A percentile compares a stretch with the other conserved stretches of the same genome.
phyloP scores from a whole-genome alignment of 2,888 invertebrate genomes.

The Seira ritae region DNA sequence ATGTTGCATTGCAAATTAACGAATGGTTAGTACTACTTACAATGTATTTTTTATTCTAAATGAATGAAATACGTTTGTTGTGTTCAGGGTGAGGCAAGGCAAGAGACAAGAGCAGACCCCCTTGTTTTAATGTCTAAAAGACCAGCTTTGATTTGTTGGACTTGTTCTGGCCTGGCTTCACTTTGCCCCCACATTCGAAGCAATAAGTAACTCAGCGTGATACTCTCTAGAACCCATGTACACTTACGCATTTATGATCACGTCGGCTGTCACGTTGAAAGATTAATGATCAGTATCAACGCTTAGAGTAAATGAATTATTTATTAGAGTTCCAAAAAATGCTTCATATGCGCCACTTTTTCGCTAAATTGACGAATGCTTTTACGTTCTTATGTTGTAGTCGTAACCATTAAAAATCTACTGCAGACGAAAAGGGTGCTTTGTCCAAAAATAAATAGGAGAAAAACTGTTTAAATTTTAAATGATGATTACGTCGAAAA shows the following conservation, averaged over 20 bases:
- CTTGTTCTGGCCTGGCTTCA: too few relatives aligned
- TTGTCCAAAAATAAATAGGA: too few relatives aligned
- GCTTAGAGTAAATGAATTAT: not conserved
- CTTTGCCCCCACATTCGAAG: conserved; percentile 1
- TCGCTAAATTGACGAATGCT: not conserved
- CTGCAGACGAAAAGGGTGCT: too few relatives aligned
- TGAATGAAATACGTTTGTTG: not conserved
- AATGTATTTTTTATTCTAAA: not conserved
- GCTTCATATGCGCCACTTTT: not conserved
- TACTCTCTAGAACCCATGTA: not conserved
- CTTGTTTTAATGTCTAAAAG: too few relatives aligned
- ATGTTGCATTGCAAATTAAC: not conserved
- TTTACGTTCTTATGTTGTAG: not conserved
- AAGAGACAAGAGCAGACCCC: too few relatives aligned
- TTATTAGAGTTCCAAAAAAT: not conserved
- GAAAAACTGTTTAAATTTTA: too few relatives aligned
- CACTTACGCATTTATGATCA: not conserved
- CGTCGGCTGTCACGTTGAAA: conserved; percentile 18
- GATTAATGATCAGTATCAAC: conserved; percentile 31
- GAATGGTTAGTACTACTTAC: not conserved
- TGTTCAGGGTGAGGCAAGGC: too few relatives aligned
- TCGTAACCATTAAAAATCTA: too few relatives aligned
- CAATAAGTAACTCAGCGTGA: conserved; percentile 28
- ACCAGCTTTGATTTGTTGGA: not conserved
- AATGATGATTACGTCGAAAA: too few relatives aligned